Base-by-base conservation (phyloP, 2,888 invertebrate species). In the Pammene aurita region DNA sequence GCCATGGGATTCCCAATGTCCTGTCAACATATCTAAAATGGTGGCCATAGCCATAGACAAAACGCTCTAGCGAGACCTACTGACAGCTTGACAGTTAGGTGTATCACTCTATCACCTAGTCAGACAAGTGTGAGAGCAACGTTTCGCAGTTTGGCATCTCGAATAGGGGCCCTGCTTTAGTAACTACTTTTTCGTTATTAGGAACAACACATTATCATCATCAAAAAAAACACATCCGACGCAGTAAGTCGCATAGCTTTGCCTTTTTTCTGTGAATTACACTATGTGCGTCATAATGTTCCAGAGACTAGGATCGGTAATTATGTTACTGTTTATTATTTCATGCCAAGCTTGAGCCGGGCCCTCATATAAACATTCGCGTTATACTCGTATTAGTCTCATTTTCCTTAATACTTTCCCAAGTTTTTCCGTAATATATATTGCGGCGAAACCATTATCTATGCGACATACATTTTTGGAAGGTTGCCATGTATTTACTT, bases 401-500 rank as follows among this genome's bases (percentile, higher is more conserved):
- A 26, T 26, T 26, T 26, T 26, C 26, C 26, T 26, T 26, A 26
- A 52, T 18, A 61, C 26, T 63, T 52, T 18, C 26, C n/a, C 26
- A 42, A 34, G 9, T 14, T 63, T 35, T 64, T 58, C 64, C 26
- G 34, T 38, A 44, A 50, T 58, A 58, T 62, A 61, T 41, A 48
- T 68, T 63, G 18, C 14, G 52, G 50, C 64, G 18, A 54, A 38
- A 34, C 54, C 52, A 38, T 54, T 54, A 69, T 69, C 64, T 63
- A 63, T 42, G 58, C n/a, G 64, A 50, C 34, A 57, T 26, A 54
- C 35, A 58, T 54, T 46, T 34, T 68, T 69, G 68, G 68, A 69
- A 52, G 34, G 26, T 16, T 54, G 68, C 68, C 68, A 64, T 60
- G 41, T 60, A 64, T 64, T 58, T 69, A 64, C 68, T 69, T 69